Evolutionary conservation across 2,888 invertebrate species (phyloP), one percentile per base, ranked within the genome.

Genomic region (Abscondita cerata): DNA sequence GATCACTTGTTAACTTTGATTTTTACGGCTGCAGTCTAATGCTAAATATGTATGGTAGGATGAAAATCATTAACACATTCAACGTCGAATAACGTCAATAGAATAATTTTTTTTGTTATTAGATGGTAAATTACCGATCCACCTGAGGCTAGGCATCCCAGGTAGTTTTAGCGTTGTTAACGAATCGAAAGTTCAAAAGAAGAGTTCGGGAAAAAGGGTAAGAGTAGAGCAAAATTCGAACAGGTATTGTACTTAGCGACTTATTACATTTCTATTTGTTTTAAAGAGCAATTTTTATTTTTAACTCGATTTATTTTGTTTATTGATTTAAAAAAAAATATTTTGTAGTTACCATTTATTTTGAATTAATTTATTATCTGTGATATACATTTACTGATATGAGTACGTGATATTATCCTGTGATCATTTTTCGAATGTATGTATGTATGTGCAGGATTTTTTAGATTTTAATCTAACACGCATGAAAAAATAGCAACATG

Each of bases 171-270:
- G 78, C 44, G 53, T 69, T 8, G 73, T 72, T 60, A 66, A 67
- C 51, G 72, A 75, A 4, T 68, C 71, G 8, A 76, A 75, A 44
- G 77, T 78, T 18, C 75, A 19, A 12, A 48, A 76, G 54, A 80
- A 78, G 52, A 65, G 69, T 1, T 70, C 71, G 15, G 79, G 78
- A 66, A 81, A 79, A 66, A 81, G 81, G 69, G 77, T 62, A 81
- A 82, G 68, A 82, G 81, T 62, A 79, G 81, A 66, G 80, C 81
- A 40, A 80, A 76, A 60, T 65, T 79, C 68, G 83, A 83, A 70
- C 82, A 83, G 78, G 81, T 83, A 80, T 78, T 75, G 72, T 72
- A 69, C 72, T 72, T 72, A 70, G 70, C 48, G 52, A 33, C 36
- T 56, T 51, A 34, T 64, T 64, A 60, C 47, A 56, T 54, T 62